Base-by-base conservation (phyloP, 2,797 vertebrate genomes). In the Xenops minutus region DNA sequence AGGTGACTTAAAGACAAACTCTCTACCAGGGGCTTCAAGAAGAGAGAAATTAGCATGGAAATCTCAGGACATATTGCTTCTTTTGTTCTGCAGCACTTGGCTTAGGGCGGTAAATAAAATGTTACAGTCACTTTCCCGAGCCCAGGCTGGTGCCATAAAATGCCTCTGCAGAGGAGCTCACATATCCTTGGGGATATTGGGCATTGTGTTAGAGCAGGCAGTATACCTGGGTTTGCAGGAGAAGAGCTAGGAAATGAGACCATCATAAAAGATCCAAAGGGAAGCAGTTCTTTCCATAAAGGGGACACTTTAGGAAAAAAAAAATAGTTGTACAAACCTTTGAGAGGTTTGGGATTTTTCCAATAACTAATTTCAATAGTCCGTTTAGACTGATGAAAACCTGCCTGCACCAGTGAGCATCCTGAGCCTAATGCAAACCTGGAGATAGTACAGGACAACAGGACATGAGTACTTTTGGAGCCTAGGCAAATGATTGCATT, bases 111-210 rank as follows among this genome's bases (percentile, higher is more conserved):
- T 48, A 30, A 84, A 64, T 32, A 18, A 30, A 78, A 64, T 27
- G 22, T 81, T 71, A 43, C 46, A 54, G 44, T 79, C 55, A 32
- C 63, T 72, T 62, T 59, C 30, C 20, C 43, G 26, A 48, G 43
- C 39, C 81, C 61, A 39, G 66, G 46, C 56, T 80, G 44, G 30
- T 77, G 61, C 64, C 39, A 23, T 58, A 1, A 78, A 72, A 46
- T 64, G 32, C 43, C n/a, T 54, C 48, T 52, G 64, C 4, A 14
- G 30, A 71, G 44, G 41, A 77, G 64, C 12, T 58, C 56, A 49
- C 26, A 1, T 2, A 4, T 41, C 58, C 63, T 10, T 51, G n/a
- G 63, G 26, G 36, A 36, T 36, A 13, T 8, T 0, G 1, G 1
- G 1, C 18, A 2, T 24, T 39, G 61, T 67, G 34, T 63, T 48